Base-by-base conservation (phyloP, 2,888 invertebrate species). In the Hedya salicella region DNA sequence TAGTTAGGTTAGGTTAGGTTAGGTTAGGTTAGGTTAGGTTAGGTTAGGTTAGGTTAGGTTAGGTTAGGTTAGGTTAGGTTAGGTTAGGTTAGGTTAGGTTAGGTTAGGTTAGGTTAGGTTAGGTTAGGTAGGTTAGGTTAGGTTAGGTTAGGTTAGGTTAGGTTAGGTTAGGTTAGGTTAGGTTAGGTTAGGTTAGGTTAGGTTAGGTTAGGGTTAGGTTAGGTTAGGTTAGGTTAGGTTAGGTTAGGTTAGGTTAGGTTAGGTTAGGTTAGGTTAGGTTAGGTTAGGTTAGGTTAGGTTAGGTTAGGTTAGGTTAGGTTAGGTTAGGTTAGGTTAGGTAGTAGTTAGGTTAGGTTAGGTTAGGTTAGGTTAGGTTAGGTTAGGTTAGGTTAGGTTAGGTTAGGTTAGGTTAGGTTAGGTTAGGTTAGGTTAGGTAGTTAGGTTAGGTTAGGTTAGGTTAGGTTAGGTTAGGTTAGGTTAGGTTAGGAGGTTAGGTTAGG, bases 401-500 rank as follows among this genome's bases (percentile, higher is more conserved):
- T 40, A 32, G 50, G 50, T 50, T 50, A 50, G 50, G 50, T 50
- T 50, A 32, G 50, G 32, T 52, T 52, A 32, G 52, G 49, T 49
- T 49, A 49, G 49, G 49, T 49, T 49, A n/a, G n/a, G n/a, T n/a
- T n/a, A n/a, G n/a, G n/a, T n/a, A n/a, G n/a, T n/a, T n/a, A n/a
- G n/a, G n/a, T n/a, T n/a, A n/a, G n/a, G n/a, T n/a, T n/a, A n/a
- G n/a, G n/a, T n/a, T n/a, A n/a, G n/a, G n/a, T n/a, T n/a, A n/a
- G n/a, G n/a, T n/a, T n/a, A 48, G 40, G 56, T 56, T 64, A 57
- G 46, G 50, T 49, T 50, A 49, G 49, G 49, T 49, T 49, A 25
- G 49, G 49, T 50, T 56, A 46, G 44, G n/a, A n/a, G n/a, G n/a
- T n/a, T n/a, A n/a, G n/a, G n/a, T n/a, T n/a, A n/a, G n/a, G n/a